Evolutionary conservation across 2,113 vertebrate genomes (phyloP).

Genomic region (Monopterus albus): DNA sequence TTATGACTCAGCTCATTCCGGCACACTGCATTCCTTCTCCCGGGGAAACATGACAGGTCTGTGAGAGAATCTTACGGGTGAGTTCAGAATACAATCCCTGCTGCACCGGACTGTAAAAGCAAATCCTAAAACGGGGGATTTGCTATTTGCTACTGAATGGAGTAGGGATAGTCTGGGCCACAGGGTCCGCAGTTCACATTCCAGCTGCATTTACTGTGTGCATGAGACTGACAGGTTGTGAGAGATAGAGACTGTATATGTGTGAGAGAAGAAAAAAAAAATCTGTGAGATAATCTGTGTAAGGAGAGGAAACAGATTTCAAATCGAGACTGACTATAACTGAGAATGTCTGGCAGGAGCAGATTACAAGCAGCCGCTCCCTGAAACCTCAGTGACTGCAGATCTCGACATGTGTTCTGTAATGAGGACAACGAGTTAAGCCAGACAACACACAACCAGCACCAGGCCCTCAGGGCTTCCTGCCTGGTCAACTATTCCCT

Average conservation of each 20-base stretch:
- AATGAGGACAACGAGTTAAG: slow-evolving; percentile 53
- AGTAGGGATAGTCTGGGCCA: slow-evolving; percentile 55
- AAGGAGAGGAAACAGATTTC: not conserved
- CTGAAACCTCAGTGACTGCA: slow-evolving; percentile 49
- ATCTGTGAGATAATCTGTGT: not conserved
- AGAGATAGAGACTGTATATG: slow-evolving; percentile 17
- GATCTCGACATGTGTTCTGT: slow-evolving; percentile 61
- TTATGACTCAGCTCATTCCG: slow-evolving; percentile 69
- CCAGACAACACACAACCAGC: slow-evolving; percentile 53
- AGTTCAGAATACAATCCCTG: slow-evolving; percentile 44
- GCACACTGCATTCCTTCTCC: slow-evolving; percentile 46
- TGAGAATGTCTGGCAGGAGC: slow-evolving; percentile 6
- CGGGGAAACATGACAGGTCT: slow-evolving; percentile 63
- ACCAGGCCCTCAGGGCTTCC: slow-evolving; percentile 13
- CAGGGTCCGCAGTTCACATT: slow-evolving; percentile 67
- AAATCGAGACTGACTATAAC: slow-evolving; percentile 34
- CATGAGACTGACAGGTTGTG: slow-evolving; percentile 38
- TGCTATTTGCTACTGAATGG: slow-evolving; percentile 72
- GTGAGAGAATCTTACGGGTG: slow-evolving; percentile 63
- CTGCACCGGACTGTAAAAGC: slow-evolving; percentile 58
- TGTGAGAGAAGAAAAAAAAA: not conserved
- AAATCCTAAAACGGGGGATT: slow-evolving; percentile 65
- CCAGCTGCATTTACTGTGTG: slow-evolving; percentile 58
- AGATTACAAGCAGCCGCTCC: slow-evolving; percentile 42
- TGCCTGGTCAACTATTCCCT: not conserved